Evolutionary conservation across 2,888 invertebrate genomes (phyloP).

Genomic region (Drosophila helvetica): DNA sequence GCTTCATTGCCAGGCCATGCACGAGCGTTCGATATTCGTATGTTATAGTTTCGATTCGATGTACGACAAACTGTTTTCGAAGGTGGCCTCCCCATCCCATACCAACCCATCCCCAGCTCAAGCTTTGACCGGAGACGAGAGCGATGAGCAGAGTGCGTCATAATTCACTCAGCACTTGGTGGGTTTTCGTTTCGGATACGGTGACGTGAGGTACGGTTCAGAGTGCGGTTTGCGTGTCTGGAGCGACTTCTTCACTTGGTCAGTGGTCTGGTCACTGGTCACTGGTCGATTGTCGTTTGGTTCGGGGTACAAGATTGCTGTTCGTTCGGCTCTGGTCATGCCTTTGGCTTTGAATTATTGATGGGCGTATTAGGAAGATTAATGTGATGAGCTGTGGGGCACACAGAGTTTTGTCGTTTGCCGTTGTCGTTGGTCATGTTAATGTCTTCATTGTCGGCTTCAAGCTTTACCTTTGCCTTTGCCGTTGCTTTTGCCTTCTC

Average conservation of each 20-base stretch:
- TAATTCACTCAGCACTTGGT: conserved; percentile 74
- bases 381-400: conserved; percentile 73
- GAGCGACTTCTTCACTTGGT: conserved; percentile 48
- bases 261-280: conserved; percentile 12
- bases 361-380: conserved; percentile 79
- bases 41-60: conserved; percentile 74
- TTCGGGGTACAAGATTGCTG: conserved; percentile 1
- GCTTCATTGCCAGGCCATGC: conserved; percentile 69
- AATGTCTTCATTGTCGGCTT: conserved; percentile 79
- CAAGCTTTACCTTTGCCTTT: conserved; percentile 70
- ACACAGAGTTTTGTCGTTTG: conserved; percentile 69
- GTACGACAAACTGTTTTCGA: conserved; percentile 71
- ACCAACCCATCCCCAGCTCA: no score
- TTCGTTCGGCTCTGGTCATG: conserved; percentile 63
- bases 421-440: conserved; percentile 72
- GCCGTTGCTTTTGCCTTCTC: conserved; percentile 30
- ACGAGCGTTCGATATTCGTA: conserved; percentile 67
- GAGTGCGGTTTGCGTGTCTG: conserved; percentile 63
- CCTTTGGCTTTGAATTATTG: conserved; percentile 77
- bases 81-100: conserved; percentile 56
- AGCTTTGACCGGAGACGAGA: conserved; percentile 28
- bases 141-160: conserved; percentile 58
- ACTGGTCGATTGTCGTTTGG: conserved; percentile 19
- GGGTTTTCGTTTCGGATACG: conserved; percentile 41
- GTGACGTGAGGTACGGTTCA: background rate